Conservation (phyloP, 2,888 invertebrate genomes). For the Steinernema hermaphroditum region DNA sequence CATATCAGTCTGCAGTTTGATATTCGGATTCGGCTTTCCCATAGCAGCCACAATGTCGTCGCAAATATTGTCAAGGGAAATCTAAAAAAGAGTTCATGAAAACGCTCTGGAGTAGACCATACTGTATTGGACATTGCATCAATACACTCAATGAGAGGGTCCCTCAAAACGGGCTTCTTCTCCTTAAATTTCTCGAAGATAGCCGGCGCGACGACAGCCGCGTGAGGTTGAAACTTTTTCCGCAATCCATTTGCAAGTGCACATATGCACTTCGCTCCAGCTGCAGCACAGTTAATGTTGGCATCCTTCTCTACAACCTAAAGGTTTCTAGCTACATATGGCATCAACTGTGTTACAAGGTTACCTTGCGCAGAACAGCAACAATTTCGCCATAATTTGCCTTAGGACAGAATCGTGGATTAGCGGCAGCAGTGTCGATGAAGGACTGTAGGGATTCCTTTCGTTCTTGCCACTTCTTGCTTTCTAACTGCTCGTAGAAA, state of each 20-base stretch:
- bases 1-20: conserved; percentile 32
- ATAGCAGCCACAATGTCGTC: conserved; percentile 15
- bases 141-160: too few relatives aligned
- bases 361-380: neutral
- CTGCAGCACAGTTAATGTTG: conserved; percentile 85
- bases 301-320: too few relatives aligned
- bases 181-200: too few relatives aligned
- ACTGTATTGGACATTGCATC: conserved; percentile 75
- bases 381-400: conserved; percentile 87
- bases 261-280: conserved; percentile 82
- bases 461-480: conserved; percentile 90
- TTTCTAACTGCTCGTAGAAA: conserved; percentile 89
- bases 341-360: too few relatives aligned
- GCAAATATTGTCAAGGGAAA: neutral
- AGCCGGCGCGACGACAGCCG: conserved; percentile 70
- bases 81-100: conserved; percentile 15
- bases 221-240: conserved; percentile 83
- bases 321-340: conserved; percentile 65
- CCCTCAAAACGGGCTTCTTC: too few relatives aligned
- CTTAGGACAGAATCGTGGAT: neutral
- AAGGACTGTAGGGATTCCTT: conserved; percentile 77
- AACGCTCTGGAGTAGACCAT: conserved; percentile 20
- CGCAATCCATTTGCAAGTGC: conserved; percentile 83
- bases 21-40: conserved; percentile 32
- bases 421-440: neutral